Evolutionary conservation across 2,888 invertebrate species (phyloP), one percentile per base, ranked within the genome.

Genomic region (Carabus problematicus): DNA sequence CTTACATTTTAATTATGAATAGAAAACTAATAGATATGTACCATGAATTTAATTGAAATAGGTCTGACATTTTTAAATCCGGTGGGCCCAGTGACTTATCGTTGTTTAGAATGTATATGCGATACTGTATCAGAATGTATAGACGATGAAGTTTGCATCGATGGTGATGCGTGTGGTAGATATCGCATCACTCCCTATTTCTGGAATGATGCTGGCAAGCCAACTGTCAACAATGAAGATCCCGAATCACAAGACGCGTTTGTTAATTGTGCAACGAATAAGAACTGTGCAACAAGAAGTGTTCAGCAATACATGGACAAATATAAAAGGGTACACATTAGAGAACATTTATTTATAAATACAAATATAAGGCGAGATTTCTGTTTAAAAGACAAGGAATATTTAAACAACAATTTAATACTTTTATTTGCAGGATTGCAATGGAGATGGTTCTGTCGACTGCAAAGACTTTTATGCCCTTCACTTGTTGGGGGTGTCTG

Each of bases 391-490:
- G 29, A 29, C 2, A 29, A 29, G 29, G 29, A 29, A 29, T 29
- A 6, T 29, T 29, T 29, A 29, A n/a, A 29, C 29, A 29, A 29
- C 2, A 6, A 29, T 29, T 11, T 47, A 3, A 52, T 12, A 52
- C 12, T 11, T 40, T 42, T 64, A 56, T 58, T 79, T 79, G 3
- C 79, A 86, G 85, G 88, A 88, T 75, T 88, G 88, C 77, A 87
- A 88, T 75, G 78, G 77, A 0, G 86, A 88, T 74, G 86, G 86
- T 0, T 82, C 85, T 0, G 85, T 87, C 0, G 82, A 87, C 77
- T 88, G 88, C 73, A 83, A 82, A 74, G 88, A 88, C 78, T 87
- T 83, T 78, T 86, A 86, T 79, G 83, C 85, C 81, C 84, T 87
- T 70, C 86, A 87, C 77, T 84, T 83, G 76, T 82, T 85, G 75